Evolutionary conservation across 2,113 vertebrate species (phyloP), one percentile per base, ranked within the genome.

Genomic region (Saccopteryx leptura): DNA sequence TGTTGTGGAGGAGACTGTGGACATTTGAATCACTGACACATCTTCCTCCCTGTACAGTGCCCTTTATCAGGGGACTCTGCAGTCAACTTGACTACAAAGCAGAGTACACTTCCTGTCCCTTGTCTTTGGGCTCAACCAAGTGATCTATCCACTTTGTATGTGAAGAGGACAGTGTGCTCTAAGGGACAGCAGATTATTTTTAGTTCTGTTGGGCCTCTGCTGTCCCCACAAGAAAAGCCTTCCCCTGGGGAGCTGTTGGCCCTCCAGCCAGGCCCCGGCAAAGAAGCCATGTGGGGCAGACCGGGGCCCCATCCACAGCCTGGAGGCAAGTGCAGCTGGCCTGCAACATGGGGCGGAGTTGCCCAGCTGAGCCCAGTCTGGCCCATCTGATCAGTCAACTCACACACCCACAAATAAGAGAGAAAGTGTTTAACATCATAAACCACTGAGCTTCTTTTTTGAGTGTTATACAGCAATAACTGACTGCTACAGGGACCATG

Each of bases 371-470:
- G 80, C 24, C 78, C 26, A 9, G 23, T 31, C 24, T 9, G 13
- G 8, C 9, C 39, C 56, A 54, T 19, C 15, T 39, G 26, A 48
- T 15, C 28, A 9, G 74, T 1, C 1, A 1, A 56, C n/a, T 26
- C 33, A 9, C 21, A 82, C 9, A 31, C 56, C 39, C 60, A 31
- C 28, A n/a, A 6, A 39, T 17, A 63, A 8, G 11, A 66, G 39
- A 50, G 1, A 5, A 26, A 52, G 46, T 1, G 10, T 72, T 74
- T 31, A 39, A 3, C 12, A 3, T 3, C 33, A 0, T 4, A 46
- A n/a, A 39, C 11, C 50, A 21, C 74, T 23, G 18, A 68, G 52
- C 24, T 21, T 26, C 6, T 33, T 39, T 1, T 54, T 31, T 28
- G 31, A 19, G 13, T 18, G 72, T 79, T n/a, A 68, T 2, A 1